Conservation (phyloP, 2,888 invertebrate species). For the Phlogophora meticulosa region DNA sequence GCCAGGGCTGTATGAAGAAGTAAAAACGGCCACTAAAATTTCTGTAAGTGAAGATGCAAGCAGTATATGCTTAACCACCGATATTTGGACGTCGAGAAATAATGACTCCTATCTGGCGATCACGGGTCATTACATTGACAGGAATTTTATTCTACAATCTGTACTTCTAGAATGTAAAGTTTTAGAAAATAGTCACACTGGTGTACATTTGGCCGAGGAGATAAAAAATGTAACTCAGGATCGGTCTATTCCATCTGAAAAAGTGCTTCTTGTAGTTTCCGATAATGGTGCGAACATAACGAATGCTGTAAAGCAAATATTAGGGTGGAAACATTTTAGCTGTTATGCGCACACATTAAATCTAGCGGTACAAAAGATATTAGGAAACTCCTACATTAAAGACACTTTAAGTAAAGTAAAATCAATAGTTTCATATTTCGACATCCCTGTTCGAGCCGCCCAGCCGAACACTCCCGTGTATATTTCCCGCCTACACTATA, state of each 20-base stretch:
- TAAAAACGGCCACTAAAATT: constrained; percentile 24
- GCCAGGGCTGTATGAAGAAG: constrained; percentile 40
- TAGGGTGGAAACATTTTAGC: constrained; percentile 60
- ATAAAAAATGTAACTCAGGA: constrained; percentile 13
- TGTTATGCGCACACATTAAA: constrained; percentile 59
- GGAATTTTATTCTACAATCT: constrained; percentile 21
- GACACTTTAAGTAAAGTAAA: not conserved
- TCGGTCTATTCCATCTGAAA: constrained; percentile 16
- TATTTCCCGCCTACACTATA: no score
- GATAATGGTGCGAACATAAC: constrained; percentile 58
- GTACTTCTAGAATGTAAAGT: constrained; percentile 8
- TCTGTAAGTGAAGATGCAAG: constrained; percentile 36
- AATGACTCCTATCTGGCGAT: constrained; percentile 31
- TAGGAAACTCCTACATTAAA: not conserved
- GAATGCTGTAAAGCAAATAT: constrained; percentile 14
- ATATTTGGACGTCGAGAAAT: constrained; percentile 50
- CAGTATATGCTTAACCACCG: constrained; percentile 49
- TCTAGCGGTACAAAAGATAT: constrained; percentile 21
- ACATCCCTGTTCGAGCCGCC: no score
- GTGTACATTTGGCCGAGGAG: constrained; percentile 5
- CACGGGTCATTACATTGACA: constrained; percentile 36
- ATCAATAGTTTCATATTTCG: not conserved
- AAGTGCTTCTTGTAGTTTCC: constrained; percentile 30
- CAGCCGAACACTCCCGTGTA: no score
- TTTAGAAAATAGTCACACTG: not conserved